Conservation (phyloP, 2,888 invertebrate species). For the Zelleria hepariella region DNA sequence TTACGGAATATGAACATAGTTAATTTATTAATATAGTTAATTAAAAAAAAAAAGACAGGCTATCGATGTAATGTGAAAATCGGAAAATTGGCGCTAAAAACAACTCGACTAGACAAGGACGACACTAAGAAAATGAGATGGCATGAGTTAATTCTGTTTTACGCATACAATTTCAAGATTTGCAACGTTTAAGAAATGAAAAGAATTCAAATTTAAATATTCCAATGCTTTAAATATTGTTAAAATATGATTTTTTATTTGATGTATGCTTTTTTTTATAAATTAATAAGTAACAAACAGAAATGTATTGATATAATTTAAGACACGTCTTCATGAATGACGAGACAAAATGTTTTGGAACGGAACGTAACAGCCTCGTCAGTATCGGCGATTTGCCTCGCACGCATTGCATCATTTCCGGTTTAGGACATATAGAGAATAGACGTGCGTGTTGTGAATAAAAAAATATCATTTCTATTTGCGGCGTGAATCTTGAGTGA, state of each 20-base stretch:
- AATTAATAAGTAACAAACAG: no score
- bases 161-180: background rate
- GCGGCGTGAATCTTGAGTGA: background rate
- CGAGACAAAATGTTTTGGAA: background rate
- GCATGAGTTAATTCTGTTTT: background rate
- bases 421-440: background rate
- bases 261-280: no score
- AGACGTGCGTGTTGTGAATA: background rate
- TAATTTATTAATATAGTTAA: no score
- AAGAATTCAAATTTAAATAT: no score
- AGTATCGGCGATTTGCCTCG: background rate
- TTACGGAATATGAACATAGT: no score
- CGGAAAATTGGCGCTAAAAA: background rate
- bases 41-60: no score
- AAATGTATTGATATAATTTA: no score
- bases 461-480: no score
- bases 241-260: no score
- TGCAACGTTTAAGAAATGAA: background rate
- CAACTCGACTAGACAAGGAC: background rate
- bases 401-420: slow-evolving; percentile 1
- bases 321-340: background rate
- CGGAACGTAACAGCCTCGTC: background rate
- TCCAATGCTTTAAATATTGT: no score
- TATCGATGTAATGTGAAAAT: background rate
- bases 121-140: background rate